Evolutionary conservation across 2,888 invertebrate genomes (phyloP), one percentile per base, ranked within the genome.

Genomic region (Notodonta dromedarius): DNA sequence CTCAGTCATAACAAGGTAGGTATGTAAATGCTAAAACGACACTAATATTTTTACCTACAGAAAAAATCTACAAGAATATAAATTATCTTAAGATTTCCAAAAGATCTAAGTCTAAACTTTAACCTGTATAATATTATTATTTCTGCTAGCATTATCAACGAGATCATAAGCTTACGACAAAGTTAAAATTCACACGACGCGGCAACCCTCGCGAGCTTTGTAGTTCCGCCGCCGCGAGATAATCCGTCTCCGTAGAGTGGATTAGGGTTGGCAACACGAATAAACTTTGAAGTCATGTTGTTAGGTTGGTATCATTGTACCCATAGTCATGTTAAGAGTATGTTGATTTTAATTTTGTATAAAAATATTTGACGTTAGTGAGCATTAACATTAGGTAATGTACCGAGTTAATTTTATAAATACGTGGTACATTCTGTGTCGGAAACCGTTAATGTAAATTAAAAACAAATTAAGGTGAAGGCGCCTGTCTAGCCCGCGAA

Each of bases 221-320:
- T 86, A 83, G 83, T 85, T 83, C 69, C 69, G 77, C 80, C 85
- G 84, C 80, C 71, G 67, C 70, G 70, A 81, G 83, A 84, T 86
- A 77, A 85, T 81, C 82, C 77, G 69, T 70, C 74, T 68, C 70
- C 74, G 69, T 65, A 54, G 65, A 73, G 67, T 76, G 76, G 78
- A 76, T 81, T 79, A 79, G 78, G 81, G 81, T 63, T 81, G 72
- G 7, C 71, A 60, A 64, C 60, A 50, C 51, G 40, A 44, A 57
- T 12, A 42, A 42, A 42, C 42, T 42, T 11, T 70, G 51, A 61
- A 72, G 69, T 62, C 73, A 71, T 75, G 73, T 67, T 69, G 66
- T 64, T 60, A 24, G 24, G 48, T 40, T 50, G 11, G 8, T 11
- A 12, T 42, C 9, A 24, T 24, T 24, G 24, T 24, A 24, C 24